phyloP scores from a whole-genome alignment of 2,113 vertebrate species.

The Heptranchias perlo region DNA sequence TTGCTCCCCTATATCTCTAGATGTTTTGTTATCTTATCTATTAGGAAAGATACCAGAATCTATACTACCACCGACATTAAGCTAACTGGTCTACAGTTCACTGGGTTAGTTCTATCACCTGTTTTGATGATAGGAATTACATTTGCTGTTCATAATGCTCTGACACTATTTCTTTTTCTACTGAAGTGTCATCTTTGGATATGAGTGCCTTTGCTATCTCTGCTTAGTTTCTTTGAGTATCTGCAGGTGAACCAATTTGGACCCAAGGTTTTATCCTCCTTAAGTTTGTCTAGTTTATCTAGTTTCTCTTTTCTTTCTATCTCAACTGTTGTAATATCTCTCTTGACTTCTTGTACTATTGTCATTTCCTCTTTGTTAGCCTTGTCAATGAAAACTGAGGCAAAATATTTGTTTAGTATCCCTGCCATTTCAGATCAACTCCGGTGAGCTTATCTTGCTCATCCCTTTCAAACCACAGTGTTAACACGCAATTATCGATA shows the following conservation, averaged over 20 bases:
- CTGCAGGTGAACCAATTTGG: neutral
- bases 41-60: neutral
- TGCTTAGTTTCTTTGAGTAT: neutral
- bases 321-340: neutral
- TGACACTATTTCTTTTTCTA: neutral
- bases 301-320: neutral
- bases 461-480: neutral
- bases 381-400: neutral
- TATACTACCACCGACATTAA: neutral
- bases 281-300: neutral
- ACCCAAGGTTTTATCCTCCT: neutral
- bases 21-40: neutral
- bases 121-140: neutral
- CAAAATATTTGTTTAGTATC: neutral
- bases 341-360: neutral
- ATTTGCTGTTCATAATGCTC: neutral
- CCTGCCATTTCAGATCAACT: neutral
- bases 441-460: neutral
- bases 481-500: neutral
- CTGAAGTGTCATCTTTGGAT: neutral
- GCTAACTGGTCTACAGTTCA: neutral
- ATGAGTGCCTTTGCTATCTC: neutral
- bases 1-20: too few relatives aligned
- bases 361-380: neutral
- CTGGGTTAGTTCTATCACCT: neutral